Percentiles rank a stretch among this genome's conserved stretches.
These are phyloP conservation scores for Sebastes nivosus DNA, from an alignment of 2,797 vertebrate genomes.

Conservation along the genomic window DNA sequence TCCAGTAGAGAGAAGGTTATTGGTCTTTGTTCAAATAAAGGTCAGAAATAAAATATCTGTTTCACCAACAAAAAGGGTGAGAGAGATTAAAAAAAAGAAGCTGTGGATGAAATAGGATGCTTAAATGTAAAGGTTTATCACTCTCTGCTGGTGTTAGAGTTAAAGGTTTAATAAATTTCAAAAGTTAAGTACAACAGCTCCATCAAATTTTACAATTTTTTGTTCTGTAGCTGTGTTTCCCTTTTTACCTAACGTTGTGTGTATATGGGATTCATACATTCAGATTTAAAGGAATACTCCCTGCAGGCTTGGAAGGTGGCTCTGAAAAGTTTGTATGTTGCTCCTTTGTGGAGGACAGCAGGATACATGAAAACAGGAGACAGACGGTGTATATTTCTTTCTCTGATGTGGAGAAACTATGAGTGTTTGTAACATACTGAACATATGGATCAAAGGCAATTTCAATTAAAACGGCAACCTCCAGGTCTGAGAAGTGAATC, in stretches of 20 bases:
- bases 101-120: slow-evolving; percentile 11
- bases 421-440: neutral
- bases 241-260: neutral
- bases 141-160: neutral
- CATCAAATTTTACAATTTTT: neutral
- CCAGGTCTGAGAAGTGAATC: no score
- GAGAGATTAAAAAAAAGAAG: neutral
- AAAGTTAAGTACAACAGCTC: neutral
- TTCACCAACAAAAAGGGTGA: neutral
- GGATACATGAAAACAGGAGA: neutral
- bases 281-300: neutral
- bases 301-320: neutral
- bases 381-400: neutral
- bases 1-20: neutral
- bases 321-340: neutral
- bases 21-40: slow-evolving; percentile 26
- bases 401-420: neutral
- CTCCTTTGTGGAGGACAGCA: neutral
- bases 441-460: neutral
- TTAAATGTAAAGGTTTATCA: slow-evolving; percentile 18
- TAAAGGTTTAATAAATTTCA: neutral
- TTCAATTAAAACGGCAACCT: no score
- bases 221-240: neutral
- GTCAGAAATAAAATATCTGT: slow-evolving; percentile 32
- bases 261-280: neutral